phyloP scores from a whole-genome alignment of 2,888 invertebrate genomes.

The Melinaea marsaeus region DNA sequence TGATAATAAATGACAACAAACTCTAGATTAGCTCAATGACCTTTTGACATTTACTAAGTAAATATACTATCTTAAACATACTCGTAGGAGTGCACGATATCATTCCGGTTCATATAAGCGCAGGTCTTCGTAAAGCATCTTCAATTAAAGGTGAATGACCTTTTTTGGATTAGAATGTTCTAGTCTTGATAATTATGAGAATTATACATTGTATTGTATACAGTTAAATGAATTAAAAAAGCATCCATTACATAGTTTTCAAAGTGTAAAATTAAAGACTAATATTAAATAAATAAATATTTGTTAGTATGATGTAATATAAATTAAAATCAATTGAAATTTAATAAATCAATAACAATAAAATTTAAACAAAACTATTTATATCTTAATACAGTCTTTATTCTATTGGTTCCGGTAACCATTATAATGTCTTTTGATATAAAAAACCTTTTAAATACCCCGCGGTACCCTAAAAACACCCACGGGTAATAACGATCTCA shows the following conservation, averaged over 20 bases:
- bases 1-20: conserved; percentile 17
- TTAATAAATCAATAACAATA: no score
- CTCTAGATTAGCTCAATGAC: conserved; percentile 21
- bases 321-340: no score
- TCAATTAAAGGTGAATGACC: conserved; percentile 4
- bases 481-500: conserved; percentile 10
- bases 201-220: no score
- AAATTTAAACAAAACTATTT: no score
- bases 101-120: neutral
- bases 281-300: no score
- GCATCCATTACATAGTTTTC: no score
- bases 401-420: neutral
- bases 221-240: no score
- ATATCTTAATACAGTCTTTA: neutral
- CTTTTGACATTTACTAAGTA: conserved; percentile 18
- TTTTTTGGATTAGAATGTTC: neutral
- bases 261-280: no score
- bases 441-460: no score
- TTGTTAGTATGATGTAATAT: no score
- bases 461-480: neutral
- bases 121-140: neutral
- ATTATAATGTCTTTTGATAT: neutral
- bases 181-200: neutral
- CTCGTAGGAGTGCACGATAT: neutral
- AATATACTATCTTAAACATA: conserved; percentile 6